Evolutionary conservation across 2,797 vertebrate genomes (phyloP), one percentile per base, ranked within the genome.

Genomic region (Xenopus petersii): DNA sequence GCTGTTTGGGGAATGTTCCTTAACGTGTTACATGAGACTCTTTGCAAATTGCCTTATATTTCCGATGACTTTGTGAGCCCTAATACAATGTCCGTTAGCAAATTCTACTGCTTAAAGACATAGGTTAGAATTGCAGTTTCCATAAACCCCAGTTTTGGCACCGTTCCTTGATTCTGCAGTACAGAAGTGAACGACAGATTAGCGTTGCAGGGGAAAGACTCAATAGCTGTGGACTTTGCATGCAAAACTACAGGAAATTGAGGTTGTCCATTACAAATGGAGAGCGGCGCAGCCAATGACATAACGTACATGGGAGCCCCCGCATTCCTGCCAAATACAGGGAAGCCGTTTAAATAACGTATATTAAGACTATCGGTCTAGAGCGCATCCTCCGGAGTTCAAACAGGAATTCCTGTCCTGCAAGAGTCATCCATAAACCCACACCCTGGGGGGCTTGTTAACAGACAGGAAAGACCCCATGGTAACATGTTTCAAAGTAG

Each of bases 321-420:
- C 2, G 5, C 33, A 10, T 12, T 9, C 13, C 66, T 33, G 66
- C 26, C 66, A 55, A 67, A 67, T 33, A 67, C n/a, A 55, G 66
- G 66, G 49, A 67, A 67, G 49, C 66, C 48, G 15, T 55, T 33
- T 67, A 30, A 8, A 12, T 15, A n/a, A 6, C 17, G 9, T 15
- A 6, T 7, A 21, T 3, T 21, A 48, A 26, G 49, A 65, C 15
- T 6, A 42, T 49, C 47, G 15, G 46, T 15, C 17, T 13, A 11
- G 17, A 6, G 47, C 49, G 64, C 17, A 54, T 67, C 26, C 26
- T 55, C 26, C 33, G 4, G 66, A 4, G 13, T 12, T 15, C 65
- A 67, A 55, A 67, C 65, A 67, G 65, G 65, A 67, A 67, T 2
- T 67, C 65, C 65, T 67, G 54, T 67, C 48, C 49, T 67, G 17